Conservation (phyloP, 2,113 vertebrate genomes). For the Mustelus asterias region DNA sequence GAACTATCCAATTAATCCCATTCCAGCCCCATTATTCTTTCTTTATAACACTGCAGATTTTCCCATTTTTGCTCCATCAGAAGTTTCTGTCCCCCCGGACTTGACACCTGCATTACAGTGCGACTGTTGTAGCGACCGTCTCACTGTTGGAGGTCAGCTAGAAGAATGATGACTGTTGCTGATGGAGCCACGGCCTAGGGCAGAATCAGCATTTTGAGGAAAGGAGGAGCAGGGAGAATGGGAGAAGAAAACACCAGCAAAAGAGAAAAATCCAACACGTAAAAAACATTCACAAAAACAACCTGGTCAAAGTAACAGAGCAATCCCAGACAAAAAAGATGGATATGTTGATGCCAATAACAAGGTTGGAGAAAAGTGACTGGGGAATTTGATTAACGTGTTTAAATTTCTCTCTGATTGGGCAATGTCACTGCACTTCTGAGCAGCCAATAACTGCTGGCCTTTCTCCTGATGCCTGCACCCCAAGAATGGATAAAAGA, state of each 20-base stretch:
- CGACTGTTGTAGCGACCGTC: neutral
- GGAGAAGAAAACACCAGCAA: neutral
- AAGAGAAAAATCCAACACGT: neutral
- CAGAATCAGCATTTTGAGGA: neutral
- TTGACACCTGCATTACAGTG: neutral
- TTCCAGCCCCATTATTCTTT: neutral
- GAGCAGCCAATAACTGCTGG: neutral
- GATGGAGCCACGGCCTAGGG: neutral
- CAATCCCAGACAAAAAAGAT: neutral
- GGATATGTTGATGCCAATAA: neutral
- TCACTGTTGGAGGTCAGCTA: neutral
- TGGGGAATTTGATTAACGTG: neutral
- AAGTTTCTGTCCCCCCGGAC: neutral
- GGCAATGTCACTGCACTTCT: neutral
- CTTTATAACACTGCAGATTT: neutral
- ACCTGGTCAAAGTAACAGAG: neutral
- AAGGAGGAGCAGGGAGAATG: neutral
- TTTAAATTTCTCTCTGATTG: neutral
- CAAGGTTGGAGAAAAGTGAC: neutral
- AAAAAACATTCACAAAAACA: neutral
- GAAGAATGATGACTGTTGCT: neutral
- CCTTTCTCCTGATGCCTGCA: neutral
- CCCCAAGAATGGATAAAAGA: neutral
- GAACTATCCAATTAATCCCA: neutral
- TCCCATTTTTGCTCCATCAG: neutral